phyloP scores from a whole-genome alignment of 2,888 invertebrate species.

The Protodeltote pygarga region DNA sequence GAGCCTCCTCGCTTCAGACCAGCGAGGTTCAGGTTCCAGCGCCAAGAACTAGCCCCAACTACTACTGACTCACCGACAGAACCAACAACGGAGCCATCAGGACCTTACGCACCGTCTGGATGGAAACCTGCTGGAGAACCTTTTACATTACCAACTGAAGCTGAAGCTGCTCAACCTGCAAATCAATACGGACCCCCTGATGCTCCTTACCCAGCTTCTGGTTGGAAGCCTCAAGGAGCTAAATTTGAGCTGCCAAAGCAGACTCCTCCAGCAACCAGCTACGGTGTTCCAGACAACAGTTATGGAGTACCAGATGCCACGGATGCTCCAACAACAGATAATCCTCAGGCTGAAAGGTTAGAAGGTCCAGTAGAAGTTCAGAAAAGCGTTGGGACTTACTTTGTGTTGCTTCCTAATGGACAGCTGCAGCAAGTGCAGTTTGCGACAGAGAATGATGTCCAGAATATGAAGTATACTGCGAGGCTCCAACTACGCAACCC shows the following conservation, averaged over 20 bases:
- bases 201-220: constrained; percentile 75
- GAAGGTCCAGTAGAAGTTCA: constrained; percentile 76
- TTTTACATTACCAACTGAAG: constrained; percentile 65
- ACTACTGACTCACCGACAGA: constrained; percentile 76
- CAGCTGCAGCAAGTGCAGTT: constrained; percentile 88
- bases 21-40: constrained; percentile 80
- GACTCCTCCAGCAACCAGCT: constrained; percentile 62
- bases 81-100: constrained; percentile 68
- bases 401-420: constrained; percentile 88
- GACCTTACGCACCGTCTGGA: constrained; percentile 72
- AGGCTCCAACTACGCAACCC: constrained; percentile 83
- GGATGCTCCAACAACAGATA: constrained; percentile 70
- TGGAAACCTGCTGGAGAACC: constrained; percentile 77
- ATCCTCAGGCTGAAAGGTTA: constrained; percentile 70
- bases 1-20: constrained; percentile 80
- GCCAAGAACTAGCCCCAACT: constrained; percentile 78
- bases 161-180: constrained; percentile 59
- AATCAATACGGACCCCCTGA: constrained; percentile 51
- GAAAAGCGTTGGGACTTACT: constrained; percentile 88
- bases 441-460: constrained; percentile 79
- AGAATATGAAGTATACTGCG: constrained; percentile 88
- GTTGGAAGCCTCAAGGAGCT: constrained; percentile 77
- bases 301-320: constrained; percentile 67
- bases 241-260: constrained; percentile 76
- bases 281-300: constrained; percentile 69